These are phyloP conservation scores for Motacilla alba DNA, from an alignment of 2,113 vertebrate species.

Conservation along the genomic window DNA sequence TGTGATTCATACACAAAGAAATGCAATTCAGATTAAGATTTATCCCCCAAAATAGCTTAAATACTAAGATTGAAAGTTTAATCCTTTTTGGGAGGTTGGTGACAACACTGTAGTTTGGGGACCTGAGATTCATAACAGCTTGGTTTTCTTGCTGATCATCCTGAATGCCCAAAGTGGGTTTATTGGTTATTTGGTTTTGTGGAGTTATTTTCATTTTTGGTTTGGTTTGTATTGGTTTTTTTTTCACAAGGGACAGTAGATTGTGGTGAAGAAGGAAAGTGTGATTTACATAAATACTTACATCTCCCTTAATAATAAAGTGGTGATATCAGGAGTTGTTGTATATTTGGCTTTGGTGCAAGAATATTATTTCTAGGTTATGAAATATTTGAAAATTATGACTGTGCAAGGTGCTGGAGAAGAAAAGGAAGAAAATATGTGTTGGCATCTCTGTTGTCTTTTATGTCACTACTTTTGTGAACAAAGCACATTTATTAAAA, in stretches of 20 bases:
- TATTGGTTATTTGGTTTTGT: neutral
- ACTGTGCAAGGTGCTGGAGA: conserved; percentile 54
- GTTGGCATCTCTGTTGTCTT: conserved; percentile 73
- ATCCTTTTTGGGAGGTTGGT: conserved; percentile 23
- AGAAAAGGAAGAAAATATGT: conserved; percentile 54
- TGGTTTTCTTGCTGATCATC: neutral
- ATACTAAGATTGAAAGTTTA: neutral
- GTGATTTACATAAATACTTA: neutral
- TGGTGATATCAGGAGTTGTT: neutral
- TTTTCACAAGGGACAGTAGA: neutral
- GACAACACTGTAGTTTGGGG: conserved; percentile 24
- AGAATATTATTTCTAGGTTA: conserved; percentile 36
- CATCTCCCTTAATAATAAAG: neutral
- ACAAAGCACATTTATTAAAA: conserved; percentile 81
- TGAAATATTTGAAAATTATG: conserved; percentile 37
- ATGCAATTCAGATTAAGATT: conserved; percentile 1
- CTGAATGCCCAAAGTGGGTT: neutral
- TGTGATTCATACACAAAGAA: conserved; percentile 5
- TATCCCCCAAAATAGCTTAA: conserved; percentile 14
- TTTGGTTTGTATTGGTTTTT: neutral
- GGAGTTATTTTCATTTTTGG: too few species aligned
- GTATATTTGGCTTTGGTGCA: conserved; percentile 49
- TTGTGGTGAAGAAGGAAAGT: neutral
- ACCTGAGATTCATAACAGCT: neutral
- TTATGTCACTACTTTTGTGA: conserved; percentile 77